Percentiles rank a stretch among this genome's conserved stretches.
Conservation (phyloP, 2,113 vertebrate species). For the Cyprinodon variegatus region DNA sequence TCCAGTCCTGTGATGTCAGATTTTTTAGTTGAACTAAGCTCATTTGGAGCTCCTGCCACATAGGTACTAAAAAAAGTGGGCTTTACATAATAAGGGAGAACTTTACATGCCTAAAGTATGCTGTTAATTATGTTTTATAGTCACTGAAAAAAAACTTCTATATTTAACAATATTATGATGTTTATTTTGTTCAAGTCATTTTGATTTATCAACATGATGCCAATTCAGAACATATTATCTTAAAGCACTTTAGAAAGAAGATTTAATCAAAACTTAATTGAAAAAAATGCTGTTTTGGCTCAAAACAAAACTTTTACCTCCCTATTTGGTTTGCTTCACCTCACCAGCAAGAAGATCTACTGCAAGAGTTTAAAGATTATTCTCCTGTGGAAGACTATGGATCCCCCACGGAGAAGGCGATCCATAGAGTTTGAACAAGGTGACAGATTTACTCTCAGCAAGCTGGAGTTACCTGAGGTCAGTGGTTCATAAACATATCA, state of each 20-base stretch:
- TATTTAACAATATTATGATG: conserved; percentile 1
- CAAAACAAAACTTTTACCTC: background rate
- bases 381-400: background rate
- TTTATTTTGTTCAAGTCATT: background rate
- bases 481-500: conserved; percentile 32
- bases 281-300: too few relatives aligned
- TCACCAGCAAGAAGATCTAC: background rate
- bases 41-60: too few relatives aligned
- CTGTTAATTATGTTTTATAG: conserved; percentile 24
- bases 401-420: conserved; percentile 2
- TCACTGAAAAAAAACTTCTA: conserved; percentile 9
- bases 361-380: background rate
- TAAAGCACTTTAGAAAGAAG: too few relatives aligned
- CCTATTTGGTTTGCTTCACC: background rate
- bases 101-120: conserved; percentile 21
- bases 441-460: conserved; percentile 51
- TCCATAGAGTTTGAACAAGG: conserved; percentile 50
- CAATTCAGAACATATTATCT: too few relatives aligned
- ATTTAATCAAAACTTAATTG: too few relatives aligned
- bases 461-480: conserved; percentile 44
- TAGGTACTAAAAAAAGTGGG: background rate
- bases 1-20: too few relatives aligned
- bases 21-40: too few relatives aligned
- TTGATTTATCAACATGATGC: too few relatives aligned
- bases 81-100: conserved; percentile 43